Conservation (phyloP, 2,113 vertebrate genomes). For the cattle (Bos taurus) region ARS-UCD2.0 NC_037332.1:55363501-55364000, state of each 20-base stretch:
- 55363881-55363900: background rate
- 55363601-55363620: slow-evolving; percentile 35
- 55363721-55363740: background rate
- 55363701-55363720: background rate
- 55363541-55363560: background rate
- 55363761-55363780: background rate
- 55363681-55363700: background rate
- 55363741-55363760: background rate
- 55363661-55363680: background rate
- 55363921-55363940: background rate
- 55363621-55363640: slow-evolving; percentile 39
- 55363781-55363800: background rate
- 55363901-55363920: slow-evolving; percentile 7
- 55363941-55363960: background rate
- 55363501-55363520: slow-evolving; percentile 19
- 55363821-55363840: background rate
- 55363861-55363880: slow-evolving; percentile 6
- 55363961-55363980: background rate
- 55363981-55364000: background rate
- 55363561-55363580: slow-evolving; percentile 43
- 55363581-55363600: slow-evolving; percentile 22
- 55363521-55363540: background rate
- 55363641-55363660: background rate
- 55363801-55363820: background rate
- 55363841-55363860: background rate